A percentile compares a stretch with the other conserved stretches of the same genome.
Conservation (phyloP, 2,888 invertebrate species). For the Athalia cordata region DNA sequence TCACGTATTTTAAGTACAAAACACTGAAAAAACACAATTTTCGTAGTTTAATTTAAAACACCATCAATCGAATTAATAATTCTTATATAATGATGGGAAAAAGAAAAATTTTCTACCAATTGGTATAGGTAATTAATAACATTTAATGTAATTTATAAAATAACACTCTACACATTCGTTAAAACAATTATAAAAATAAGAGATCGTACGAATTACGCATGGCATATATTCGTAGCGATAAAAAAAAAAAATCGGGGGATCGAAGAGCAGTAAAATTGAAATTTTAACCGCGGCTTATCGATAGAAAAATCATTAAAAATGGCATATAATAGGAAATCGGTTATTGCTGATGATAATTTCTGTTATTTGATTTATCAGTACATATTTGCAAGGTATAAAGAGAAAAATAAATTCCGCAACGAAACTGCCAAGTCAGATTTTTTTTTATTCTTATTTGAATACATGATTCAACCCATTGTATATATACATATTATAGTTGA, state of each 20-base stretch:
- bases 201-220: constrained; percentile 10
- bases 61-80: constrained; percentile 14
- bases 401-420: constrained; percentile 59
- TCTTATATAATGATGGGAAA: constrained; percentile 12
- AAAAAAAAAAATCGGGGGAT: no score
- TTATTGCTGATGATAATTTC: background rate
- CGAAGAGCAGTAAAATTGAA: no score
- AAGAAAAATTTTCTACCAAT: constrained; percentile 9
- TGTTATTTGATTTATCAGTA: background rate
- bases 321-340: no score
- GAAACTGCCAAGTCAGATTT: constrained; percentile 54
- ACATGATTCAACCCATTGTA: constrained; percentile 54
- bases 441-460: constrained; percentile 62
- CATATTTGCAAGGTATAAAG: background rate
- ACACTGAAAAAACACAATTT: constrained; percentile 34
- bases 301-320: no score
- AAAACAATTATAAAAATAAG: background rate
- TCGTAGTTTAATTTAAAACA: constrained; percentile 2
- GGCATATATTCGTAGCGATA: no score
- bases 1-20: constrained; percentile 70
- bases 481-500: constrained; percentile 34
- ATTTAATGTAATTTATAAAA: constrained; percentile 34
- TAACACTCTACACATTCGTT: background rate
- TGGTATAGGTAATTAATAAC: constrained; percentile 19
- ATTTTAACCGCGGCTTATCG: no score